These are phyloP conservation scores for Crotalus tigris DNA, from an alignment of 2,113 vertebrate genomes.

Conservation along the genomic window DNA sequence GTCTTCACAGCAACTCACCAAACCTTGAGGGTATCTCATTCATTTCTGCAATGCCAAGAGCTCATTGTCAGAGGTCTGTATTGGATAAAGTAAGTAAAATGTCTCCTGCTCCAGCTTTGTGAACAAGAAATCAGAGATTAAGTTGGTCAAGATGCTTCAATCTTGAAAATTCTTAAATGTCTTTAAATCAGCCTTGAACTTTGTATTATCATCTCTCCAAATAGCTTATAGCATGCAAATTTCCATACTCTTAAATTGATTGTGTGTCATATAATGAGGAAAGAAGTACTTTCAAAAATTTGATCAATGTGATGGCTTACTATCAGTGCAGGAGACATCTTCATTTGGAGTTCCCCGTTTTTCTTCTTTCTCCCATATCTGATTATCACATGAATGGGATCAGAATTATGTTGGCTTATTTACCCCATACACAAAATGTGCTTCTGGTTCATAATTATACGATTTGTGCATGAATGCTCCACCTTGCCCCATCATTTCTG, in stretches of 20 bases:
- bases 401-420: background rate
- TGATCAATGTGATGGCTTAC: background rate
- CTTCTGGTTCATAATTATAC: background rate
- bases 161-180: background rate
- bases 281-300: background rate
- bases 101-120: accelerated
- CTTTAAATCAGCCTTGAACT: background rate
- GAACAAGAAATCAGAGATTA: background rate
- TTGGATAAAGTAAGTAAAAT: conserved; percentile 80
- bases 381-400: background rate
- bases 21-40: conserved; percentile 73
- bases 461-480: background rate
- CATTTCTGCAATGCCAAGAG: conserved; percentile 71
- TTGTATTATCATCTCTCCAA: background rate
- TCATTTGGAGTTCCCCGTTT: background rate
- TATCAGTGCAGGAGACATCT: background rate
- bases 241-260: background rate
- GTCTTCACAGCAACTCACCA: conserved; percentile 80
- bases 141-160: background rate
- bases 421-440: background rate
- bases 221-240: background rate
- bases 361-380: background rate
- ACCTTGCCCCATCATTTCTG: background rate
- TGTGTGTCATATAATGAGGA: background rate
- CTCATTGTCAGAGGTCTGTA: conserved; percentile 81